Conservation (phyloP, 64 coral and sea anemone genomes). For the Orbicella faveolata region DNA sequence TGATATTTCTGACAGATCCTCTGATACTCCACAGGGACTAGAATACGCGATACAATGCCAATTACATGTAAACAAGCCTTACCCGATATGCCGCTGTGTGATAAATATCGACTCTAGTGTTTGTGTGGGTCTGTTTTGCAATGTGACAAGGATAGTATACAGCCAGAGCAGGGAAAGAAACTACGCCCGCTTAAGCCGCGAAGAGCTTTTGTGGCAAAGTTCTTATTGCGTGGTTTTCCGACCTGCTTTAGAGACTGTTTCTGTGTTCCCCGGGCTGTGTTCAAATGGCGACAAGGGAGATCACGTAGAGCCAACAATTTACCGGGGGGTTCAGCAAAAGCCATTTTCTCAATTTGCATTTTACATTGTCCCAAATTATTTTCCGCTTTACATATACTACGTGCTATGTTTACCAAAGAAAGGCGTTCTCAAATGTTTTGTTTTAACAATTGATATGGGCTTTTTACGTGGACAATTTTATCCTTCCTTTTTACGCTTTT, state of each 20-base stretch:
- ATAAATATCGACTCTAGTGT: constrained; percentile 21
- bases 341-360: no score
- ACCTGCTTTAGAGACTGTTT: background rate
- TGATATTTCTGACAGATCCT: background rate
- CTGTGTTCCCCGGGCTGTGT: background rate
- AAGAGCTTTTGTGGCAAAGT: background rate
- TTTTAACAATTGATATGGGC: no score
- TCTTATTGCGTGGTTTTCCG: background rate
- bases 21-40: background rate
- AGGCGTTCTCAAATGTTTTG: no score
- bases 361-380: no score
- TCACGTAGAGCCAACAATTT: background rate
- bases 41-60: constrained; percentile 30
- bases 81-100: constrained; percentile 7
- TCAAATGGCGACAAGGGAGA: background rate
- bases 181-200: background rate
- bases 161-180: background rate
- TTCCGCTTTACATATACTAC: no score
- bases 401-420: no score
- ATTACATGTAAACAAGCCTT: constrained; percentile 39
- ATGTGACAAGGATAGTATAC: background rate
- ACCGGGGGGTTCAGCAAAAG: background rate
- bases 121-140: constrained; percentile 18
- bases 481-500: background rate
- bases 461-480: no score